phyloP scores from a whole-genome alignment of 2,797 vertebrate genomes.

The Gymnodraco acuticeps region DNA sequence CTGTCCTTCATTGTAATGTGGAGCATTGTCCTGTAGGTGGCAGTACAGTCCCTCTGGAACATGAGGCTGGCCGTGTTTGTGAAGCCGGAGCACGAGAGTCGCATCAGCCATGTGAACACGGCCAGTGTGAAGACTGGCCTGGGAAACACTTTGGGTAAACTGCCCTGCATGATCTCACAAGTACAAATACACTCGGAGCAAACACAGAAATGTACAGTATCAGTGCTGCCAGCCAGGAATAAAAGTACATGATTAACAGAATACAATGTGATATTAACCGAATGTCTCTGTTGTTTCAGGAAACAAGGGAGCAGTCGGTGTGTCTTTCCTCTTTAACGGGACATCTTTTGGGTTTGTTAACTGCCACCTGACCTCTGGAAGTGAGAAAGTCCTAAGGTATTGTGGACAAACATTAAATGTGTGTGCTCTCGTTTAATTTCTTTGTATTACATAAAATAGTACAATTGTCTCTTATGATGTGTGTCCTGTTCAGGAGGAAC shows the following conservation, averaged over 20 bases:
- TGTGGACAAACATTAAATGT: background rate
- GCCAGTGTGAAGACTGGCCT: slow-evolving; percentile 88
- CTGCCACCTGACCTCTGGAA: slow-evolving; percentile 89
- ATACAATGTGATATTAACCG: slow-evolving; percentile 7
- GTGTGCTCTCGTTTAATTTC: background rate
- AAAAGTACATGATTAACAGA: slow-evolving; percentile 1
- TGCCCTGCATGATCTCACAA: background rate
- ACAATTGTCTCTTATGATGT: background rate
- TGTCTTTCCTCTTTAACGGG: slow-evolving; percentile 85
- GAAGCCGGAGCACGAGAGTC: slow-evolving; percentile 83
- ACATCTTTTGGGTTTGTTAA: slow-evolving; percentile 90
- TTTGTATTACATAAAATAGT: background rate
- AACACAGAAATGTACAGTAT: background rate
- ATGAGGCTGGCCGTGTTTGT: slow-evolving; percentile 88
- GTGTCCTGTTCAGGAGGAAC: slow-evolving; percentile 82
- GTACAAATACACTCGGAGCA: slow-evolving; percentile 17
- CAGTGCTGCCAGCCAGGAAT: background rate
- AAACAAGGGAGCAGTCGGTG: slow-evolving; percentile 88
- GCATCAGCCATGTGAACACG: slow-evolving; percentile 84
- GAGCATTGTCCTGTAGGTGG: slow-evolving; percentile 82
- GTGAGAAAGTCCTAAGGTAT: slow-evolving; percentile 87
- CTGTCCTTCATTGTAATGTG: slow-evolving; percentile 54
- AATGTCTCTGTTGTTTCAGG: slow-evolving; percentile 72
- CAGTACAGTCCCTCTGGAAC: slow-evolving; percentile 89
- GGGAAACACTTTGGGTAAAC: slow-evolving; percentile 87